These are phyloP conservation scores for Amblyopsis rosae DNA, from an alignment of 2,113 vertebrate species.

Conservation along the genomic window DNA sequence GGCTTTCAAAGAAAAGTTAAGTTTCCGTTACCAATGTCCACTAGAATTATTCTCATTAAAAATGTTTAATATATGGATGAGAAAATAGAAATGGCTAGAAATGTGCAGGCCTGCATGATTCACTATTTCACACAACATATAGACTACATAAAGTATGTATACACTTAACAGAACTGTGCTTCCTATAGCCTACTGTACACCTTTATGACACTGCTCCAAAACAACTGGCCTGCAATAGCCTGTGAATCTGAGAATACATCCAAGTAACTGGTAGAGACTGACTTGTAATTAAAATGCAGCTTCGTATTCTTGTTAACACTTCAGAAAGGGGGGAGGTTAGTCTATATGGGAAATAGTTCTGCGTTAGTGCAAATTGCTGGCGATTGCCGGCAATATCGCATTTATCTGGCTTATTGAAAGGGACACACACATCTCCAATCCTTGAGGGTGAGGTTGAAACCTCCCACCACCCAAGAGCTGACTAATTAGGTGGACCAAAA, in stretches of 20 bases:
- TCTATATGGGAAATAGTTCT: slow-evolving; percentile 4
- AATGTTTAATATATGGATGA: slow-evolving; percentile 1
- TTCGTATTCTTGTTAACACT: slow-evolving; percentile 17
- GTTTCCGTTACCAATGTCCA: slow-evolving; percentile 15
- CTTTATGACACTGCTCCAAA: too few relatives aligned
- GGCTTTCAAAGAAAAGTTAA: neutral
- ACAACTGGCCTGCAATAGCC: neutral
- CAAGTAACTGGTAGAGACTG: too few relatives aligned
- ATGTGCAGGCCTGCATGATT: neutral
- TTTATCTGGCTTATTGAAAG: slow-evolving; percentile 46
- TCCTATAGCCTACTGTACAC: neutral
- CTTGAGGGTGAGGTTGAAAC: slow-evolving; percentile 41
- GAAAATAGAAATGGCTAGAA: neutral
- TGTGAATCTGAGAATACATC: neutral
- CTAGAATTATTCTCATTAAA: slow-evolving; percentile 21
- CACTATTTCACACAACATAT: neutral
- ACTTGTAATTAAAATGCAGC: slow-evolving; percentile 42
- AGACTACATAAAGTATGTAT: too few relatives aligned
- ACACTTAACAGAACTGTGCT: neutral
- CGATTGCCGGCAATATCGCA: slow-evolving; percentile 5
- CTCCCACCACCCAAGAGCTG: slow-evolving; percentile 28
- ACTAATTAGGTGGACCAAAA: slow-evolving; percentile 57
- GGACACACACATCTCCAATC: slow-evolving; percentile 24
- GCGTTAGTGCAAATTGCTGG: neutral
- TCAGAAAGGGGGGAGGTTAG: slow-evolving; percentile 13